Conservation (phyloP, 2,113 vertebrate species). For the Scomber colias region DNA sequence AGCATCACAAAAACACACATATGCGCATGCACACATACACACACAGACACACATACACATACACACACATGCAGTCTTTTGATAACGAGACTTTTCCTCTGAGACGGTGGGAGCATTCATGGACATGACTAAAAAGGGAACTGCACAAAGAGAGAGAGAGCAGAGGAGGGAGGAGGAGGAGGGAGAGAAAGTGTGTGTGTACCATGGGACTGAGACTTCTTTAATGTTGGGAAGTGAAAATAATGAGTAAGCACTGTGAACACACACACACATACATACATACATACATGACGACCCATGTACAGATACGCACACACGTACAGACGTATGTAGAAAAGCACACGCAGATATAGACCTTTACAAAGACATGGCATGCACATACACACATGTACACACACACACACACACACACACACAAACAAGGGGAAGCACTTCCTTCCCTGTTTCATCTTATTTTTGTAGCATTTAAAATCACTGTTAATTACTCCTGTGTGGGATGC, state of each 20-base stretch:
- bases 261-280: conserved; percentile 49
- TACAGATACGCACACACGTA: conserved; percentile 57
- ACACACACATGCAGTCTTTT: conserved; percentile 55
- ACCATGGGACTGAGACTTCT: conserved; percentile 72
- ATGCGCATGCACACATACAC: conserved; percentile 39
- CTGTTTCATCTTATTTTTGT: conserved; percentile 88
- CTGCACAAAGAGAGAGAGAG: conserved; percentile 49
- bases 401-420: conserved; percentile 58
- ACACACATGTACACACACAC: conserved; percentile 66
- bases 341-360: conserved; percentile 59
- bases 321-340: conserved; percentile 60
- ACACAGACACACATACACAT: conserved; percentile 26
- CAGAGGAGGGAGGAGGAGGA: conserved; percentile 15
- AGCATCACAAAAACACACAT: conserved; percentile 64
- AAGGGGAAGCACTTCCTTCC: conserved; percentile 74
- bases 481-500: conserved; percentile 81
- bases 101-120: conserved; percentile 56
- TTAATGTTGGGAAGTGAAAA: conserved; percentile 72
- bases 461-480: conserved; percentile 87
- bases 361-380: conserved; percentile 72
- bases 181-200: conserved; percentile 55
- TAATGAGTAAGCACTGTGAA: conserved; percentile 81
- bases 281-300: conserved; percentile 52
- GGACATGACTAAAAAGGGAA: conserved; percentile 63
- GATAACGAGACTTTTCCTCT: conserved; percentile 59